Evolutionary conservation across 2,888 invertebrate genomes (phyloP).

Genomic region (Dichetophora obliterata): DNA sequence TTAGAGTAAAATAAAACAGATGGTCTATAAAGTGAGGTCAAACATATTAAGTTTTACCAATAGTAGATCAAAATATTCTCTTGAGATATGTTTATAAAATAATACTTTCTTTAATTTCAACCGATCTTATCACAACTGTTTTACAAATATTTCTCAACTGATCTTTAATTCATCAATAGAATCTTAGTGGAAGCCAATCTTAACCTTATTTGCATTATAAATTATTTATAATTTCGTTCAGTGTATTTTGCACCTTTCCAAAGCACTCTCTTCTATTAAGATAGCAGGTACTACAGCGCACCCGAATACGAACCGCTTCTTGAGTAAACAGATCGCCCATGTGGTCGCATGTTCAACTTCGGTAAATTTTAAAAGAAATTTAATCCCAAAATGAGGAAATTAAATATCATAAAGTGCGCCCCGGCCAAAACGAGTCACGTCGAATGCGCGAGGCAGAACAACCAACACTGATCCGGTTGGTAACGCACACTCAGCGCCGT

Average conservation of each 20-base stretch:
- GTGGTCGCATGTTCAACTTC: slow-evolving; percentile 46
- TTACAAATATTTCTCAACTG: too few species aligned
- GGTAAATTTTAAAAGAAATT: slow-evolving; percentile 66
- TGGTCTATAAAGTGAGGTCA: too few species aligned
- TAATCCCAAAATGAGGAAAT: slow-evolving; percentile 68
- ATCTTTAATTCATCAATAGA: too few species aligned
- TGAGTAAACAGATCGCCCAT: slow-evolving; percentile 31
- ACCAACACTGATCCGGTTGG: background rate
- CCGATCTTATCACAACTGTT: too few species aligned
- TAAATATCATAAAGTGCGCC: slow-evolving; percentile 65
- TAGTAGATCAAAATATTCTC: too few species aligned
- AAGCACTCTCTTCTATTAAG: background rate
- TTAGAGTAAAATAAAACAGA: too few species aligned
- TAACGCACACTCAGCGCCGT: slow-evolving; percentile 23
- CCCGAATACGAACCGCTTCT: slow-evolving; percentile 2
- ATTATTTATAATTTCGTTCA: background rate
- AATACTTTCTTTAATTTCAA: too few species aligned
- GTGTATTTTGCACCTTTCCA: slow-evolving; percentile 17
- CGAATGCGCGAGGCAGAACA: background rate
- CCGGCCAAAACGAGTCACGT: slow-evolving; percentile 2
- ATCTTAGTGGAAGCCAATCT: too few species aligned
- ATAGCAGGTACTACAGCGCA: slow-evolving; percentile 2
- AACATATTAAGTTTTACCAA: too few species aligned
- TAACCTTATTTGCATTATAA: too few species aligned
- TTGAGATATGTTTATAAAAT: too few species aligned